Evolutionary conservation across 2,797 vertebrate genomes (phyloP).

Genomic region (Danio kyathit): DNA sequence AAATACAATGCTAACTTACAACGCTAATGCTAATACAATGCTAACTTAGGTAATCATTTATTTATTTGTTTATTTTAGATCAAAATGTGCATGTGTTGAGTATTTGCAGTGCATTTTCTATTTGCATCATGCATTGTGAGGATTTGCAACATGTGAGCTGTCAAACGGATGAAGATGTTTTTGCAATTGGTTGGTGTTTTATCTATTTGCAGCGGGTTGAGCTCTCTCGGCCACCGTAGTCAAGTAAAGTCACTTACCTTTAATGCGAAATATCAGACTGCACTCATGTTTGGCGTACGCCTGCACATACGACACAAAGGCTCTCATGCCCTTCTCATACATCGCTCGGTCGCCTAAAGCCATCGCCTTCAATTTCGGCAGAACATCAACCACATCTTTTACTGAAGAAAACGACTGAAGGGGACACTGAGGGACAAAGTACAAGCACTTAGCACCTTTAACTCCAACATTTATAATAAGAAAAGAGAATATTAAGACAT

Average conservation of each 20-base stretch:
- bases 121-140: too few relatives aligned
- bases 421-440: conserved; percentile 83
- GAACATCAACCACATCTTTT: conserved; percentile 79
- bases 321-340: conserved; percentile 91
- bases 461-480: neutral
- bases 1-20: too few relatives aligned
- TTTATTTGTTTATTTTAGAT: too few relatives aligned
- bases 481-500: neutral
- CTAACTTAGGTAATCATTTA: too few relatives aligned
- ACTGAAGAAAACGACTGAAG: conserved; percentile 84
- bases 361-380: conserved; percentile 87
- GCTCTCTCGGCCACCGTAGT: too few relatives aligned
- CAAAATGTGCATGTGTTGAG: too few relatives aligned
- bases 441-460: neutral
- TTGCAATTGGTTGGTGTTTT: too few relatives aligned
- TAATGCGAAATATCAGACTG: conserved; percentile 92
- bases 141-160: too few relatives aligned
- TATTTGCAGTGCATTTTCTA: too few relatives aligned
- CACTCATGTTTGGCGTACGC: conserved; percentile 96
- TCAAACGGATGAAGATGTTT: too few relatives aligned
- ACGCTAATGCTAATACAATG: too few relatives aligned
- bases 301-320: conserved; percentile 91
- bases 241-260: conserved; percentile 79
- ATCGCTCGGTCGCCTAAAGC: conserved; percentile 87
- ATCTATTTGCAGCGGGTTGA: too few relatives aligned